Percentiles rank a stretch among this genome's conserved stretches.
phyloP scores from a whole-genome alignment of 2,797 vertebrate species.

The Limnodromus scolopaceus region DNA sequence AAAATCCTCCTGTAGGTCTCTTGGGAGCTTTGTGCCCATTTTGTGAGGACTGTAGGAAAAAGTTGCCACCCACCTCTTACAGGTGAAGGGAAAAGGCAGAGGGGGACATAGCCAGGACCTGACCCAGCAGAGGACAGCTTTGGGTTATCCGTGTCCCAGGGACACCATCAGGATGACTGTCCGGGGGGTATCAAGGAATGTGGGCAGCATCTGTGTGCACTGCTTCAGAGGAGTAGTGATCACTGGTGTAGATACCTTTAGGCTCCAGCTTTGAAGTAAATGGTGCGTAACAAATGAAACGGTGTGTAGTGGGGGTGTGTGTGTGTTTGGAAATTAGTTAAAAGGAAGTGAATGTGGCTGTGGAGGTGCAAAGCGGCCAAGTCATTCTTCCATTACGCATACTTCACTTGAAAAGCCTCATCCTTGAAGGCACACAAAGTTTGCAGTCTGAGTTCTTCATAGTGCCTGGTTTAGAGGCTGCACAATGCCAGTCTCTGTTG shows the following conservation, averaged over 20 bases:
- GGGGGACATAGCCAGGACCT: accelerated
- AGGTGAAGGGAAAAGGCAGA: neutral
- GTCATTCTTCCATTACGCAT: accelerated
- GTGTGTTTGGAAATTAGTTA: neutral
- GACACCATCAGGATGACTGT: neutral
- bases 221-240: neutral
- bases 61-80: neutral
- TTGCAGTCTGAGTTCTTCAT: neutral
- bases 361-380: neutral
- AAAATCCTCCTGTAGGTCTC: neutral
- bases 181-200: accelerated
- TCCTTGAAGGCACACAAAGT: neutral
- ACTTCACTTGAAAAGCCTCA: neutral
- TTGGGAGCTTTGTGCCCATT: neutral
- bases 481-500: neutral
- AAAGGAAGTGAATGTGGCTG: accelerated
- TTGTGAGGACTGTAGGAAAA: neutral
- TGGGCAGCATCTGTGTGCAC: neutral
- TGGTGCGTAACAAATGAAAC: neutral
- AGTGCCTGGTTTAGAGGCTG: neutral
- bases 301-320: accelerated
- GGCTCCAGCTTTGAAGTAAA: neutral
- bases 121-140: too few species aligned
- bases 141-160: neutral
- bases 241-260: accelerated